Conservation (phyloP, 2,888 invertebrate species). For the Mystacides longicornis region DNA sequence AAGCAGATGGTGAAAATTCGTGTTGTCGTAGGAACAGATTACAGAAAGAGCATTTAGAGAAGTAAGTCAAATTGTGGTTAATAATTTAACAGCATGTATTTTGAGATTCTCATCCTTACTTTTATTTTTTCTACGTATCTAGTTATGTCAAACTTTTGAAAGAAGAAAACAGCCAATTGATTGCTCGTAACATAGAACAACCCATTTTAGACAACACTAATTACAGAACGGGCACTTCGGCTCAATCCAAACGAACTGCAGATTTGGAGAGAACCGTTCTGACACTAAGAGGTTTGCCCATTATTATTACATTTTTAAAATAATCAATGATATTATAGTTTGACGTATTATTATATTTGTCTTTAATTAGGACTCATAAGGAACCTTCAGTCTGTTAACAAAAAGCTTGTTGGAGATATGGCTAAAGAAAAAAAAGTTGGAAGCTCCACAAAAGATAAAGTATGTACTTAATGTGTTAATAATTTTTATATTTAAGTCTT, state of each 20-base stretch:
- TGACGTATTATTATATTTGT: no score
- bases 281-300: conserved; percentile 44
- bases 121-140: no score
- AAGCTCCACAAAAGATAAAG: neutral
- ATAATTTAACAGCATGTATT: no score
- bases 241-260: conserved; percentile 34
- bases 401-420: conserved; percentile 31
- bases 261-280: conserved; percentile 48
- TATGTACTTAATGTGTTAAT: neutral
- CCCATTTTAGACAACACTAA: conserved; percentile 6
- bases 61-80: conserved; percentile 6
- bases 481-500: neutral
- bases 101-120: no score
- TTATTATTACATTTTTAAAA: no score
- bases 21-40: conserved; percentile 34
- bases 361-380: conserved; percentile 44
- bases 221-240: conserved; percentile 8
- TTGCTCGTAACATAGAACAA: conserved; percentile 31
- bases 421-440: conserved; percentile 21
- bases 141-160: conserved; percentile 56
- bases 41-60: conserved; percentile 21
- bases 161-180: conserved; percentile 51
- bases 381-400: conserved; percentile 41
- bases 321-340: no score
- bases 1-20: conserved; percentile 33